Base-by-base conservation (phyloP, 2,888 invertebrate genomes). In the Gortyna flavago region DNA sequence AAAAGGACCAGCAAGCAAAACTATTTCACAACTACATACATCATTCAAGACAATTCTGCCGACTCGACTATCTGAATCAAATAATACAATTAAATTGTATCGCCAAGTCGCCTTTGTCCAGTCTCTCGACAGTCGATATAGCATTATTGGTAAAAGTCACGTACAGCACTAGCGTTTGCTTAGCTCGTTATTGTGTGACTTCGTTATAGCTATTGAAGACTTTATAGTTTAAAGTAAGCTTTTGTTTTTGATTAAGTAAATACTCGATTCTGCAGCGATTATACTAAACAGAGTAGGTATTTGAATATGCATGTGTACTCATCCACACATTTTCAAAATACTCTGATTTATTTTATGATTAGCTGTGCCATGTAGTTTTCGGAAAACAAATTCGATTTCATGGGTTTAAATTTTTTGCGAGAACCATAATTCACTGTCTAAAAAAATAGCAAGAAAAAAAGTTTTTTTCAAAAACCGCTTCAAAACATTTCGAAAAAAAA, bases 91-190 rank as follows among this genome's bases (percentile, higher is more conserved):
- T 59, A 69, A 51, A 73, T n/a, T 44, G 59, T 54, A 68, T 73
- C 57, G 57, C 59, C 62, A 29, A 62, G 41, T 80, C 38, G 70
- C 57, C 71, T 71, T 84, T 65, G 51, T 48, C 65, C 66, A 32
- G 54, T 65, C 66, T n/a, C 29, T 72, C 44, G 85, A 67, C 41
- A 59, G 44, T 80, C 51, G 81, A 71, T 61, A 41, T n/a, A 25
- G 44, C 41, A 25, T 72, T 81, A 81, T 59, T 51, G 68, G 44
- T 18, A 72, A 62, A 74, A 81, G 83, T 76, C 88, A 85, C 85
- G 88, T 85, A 85, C 73, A 32, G 61, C 48, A 51, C 48, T 70
- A 75, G 54, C 79, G 67, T 75, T 85, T 77, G 35, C 57, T 64
- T 65, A 72, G 67, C 62, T 78, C 68, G 62, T 75, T 65, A 85